Evolutionary conservation across 2,113 vertebrate species (phyloP).

Genomic region (Lycocorax pyrrhopterus): DNA sequence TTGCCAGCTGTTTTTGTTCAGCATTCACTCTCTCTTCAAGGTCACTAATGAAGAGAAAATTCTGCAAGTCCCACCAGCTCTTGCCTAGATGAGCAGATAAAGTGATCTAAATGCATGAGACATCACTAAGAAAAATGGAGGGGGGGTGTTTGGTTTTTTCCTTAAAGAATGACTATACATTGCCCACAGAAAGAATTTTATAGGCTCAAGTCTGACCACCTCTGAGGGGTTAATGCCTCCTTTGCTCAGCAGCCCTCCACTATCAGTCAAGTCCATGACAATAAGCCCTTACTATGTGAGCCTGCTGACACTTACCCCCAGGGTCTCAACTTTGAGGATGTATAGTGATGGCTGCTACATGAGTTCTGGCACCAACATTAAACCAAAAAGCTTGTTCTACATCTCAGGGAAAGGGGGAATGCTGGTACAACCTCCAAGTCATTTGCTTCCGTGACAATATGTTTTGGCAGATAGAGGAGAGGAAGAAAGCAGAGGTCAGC

Average conservation of each 20-base stretch:
- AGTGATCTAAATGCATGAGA: not conserved
- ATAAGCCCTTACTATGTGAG: not conserved
- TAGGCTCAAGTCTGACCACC: not conserved
- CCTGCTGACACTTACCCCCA: not conserved
- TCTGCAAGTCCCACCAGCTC: not conserved
- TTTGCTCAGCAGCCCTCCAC: not conserved
- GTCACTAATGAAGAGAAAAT: not conserved
- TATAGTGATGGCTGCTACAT: fast-evolving
- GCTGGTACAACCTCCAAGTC: not conserved
- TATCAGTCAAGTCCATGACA: not conserved
- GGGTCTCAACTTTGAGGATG: not conserved
- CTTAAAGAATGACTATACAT: not conserved
- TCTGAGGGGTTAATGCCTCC: not conserved
- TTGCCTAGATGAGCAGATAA: not conserved
- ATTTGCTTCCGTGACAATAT: not conserved
- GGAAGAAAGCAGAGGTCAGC: not conserved
- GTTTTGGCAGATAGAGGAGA: not conserved
- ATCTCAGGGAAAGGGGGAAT: not conserved
- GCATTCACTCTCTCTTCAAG: not conserved
- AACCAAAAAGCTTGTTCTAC: not conserved
- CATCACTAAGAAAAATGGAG: not conserved
- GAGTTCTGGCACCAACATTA: not conserved
- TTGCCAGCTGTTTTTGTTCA: not conserved
- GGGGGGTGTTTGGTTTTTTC: too few relatives aligned
- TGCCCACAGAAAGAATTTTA: not conserved